Percentiles rank a stretch among this genome's conserved stretches.
Conservation (phyloP, 2,113 vertebrate genomes). For the Tilapia sparmanii region DNA sequence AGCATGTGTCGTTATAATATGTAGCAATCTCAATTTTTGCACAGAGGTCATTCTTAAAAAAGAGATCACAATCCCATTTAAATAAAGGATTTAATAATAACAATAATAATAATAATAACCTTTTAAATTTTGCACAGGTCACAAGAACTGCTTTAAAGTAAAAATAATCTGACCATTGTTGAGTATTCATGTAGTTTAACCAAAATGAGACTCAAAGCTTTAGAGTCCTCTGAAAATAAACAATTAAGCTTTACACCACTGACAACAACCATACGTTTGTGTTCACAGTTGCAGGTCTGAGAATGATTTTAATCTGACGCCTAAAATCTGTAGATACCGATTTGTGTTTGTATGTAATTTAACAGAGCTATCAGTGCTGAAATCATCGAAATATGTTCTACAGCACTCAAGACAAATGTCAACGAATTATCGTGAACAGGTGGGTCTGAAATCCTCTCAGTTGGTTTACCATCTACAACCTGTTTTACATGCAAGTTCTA, state of each 20-base stretch:
- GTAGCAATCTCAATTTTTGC: neutral
- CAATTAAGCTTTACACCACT: neutral
- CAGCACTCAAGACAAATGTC: neutral
- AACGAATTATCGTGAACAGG: neutral
- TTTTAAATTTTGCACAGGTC: neutral
- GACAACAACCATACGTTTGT: neutral
- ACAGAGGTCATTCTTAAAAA: neutral
- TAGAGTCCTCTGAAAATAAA: neutral
- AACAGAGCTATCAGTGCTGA: neutral
- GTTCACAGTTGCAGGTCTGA: neutral
- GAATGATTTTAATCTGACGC: neutral
- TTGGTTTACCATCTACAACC: constrained; percentile 24
- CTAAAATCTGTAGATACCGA: neutral
- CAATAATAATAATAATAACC: neutral
- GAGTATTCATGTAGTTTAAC: neutral
- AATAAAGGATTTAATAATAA: neutral
- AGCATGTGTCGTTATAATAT: neutral
- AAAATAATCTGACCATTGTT: neutral
- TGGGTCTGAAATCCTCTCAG: constrained; percentile 18
- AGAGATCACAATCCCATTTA: neutral
- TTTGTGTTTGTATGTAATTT: neutral
- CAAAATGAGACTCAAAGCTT: neutral
- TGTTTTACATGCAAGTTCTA: constrained; percentile 33
- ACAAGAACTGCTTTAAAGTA: neutral
- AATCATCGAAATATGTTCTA: neutral